Conservation (phyloP, 2,888 invertebrate species). For the Eupithecia abbreviata region DNA sequence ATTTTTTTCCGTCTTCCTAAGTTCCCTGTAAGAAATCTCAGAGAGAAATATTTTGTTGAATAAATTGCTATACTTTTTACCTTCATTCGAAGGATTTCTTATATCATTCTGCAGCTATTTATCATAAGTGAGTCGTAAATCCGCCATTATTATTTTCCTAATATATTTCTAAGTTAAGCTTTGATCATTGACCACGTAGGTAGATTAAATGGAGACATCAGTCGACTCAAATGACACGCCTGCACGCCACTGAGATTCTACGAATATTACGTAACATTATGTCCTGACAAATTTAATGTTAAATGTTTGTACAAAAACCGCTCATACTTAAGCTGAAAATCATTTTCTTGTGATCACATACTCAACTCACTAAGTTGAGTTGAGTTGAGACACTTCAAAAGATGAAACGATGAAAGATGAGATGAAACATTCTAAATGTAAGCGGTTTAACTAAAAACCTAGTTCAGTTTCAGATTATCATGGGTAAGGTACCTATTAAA, state of each 20-base stretch:
- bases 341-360: too few species aligned
- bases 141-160: not conserved
- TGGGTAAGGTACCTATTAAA: too few species aligned
- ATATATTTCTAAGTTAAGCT: not conserved
- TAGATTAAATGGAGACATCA: not conserved
- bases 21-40: conserved; percentile 56
- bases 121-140: not conserved
- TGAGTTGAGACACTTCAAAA: too few species aligned
- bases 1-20: conserved; percentile 55
- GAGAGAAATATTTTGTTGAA: conserved; percentile 54
- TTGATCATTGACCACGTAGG: not conserved
- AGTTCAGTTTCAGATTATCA: too few species aligned
- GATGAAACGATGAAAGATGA: too few species aligned
- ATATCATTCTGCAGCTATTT: not conserved
- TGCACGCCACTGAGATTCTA: not conserved
- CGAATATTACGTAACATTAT: not conserved
- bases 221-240: not conserved
- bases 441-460: too few species aligned
- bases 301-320: too few species aligned
- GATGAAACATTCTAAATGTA: too few species aligned
- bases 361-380: too few species aligned
- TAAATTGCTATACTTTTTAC: conserved; percentile 43
- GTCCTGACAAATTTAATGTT: too few species aligned
- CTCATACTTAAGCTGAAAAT: too few species aligned
- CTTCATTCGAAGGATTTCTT: not conserved